A percentile compares a stretch with the other conserved stretches of the same genome.
Conservation (phyloP, 2,113 vertebrate species). For the Salvelinus fontinalis region DNA sequence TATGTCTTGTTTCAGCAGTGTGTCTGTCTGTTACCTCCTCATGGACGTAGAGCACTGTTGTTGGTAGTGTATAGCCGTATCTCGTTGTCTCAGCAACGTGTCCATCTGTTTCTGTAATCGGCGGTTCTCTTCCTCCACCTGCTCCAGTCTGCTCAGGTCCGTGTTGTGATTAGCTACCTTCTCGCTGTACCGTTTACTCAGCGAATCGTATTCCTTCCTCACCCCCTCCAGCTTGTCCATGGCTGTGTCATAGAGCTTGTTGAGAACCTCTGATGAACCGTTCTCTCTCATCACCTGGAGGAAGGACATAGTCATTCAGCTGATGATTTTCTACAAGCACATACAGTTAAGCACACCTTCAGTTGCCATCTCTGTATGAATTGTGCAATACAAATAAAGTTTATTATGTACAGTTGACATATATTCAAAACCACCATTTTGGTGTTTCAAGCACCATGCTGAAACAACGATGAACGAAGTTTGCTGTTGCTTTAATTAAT, state of each 20-base stretch:
- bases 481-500: not conserved
- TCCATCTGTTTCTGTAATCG: conserved; percentile 92
- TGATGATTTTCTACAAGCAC: not conserved
- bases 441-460: too few relatives aligned
- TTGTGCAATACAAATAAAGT: too few relatives aligned
- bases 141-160: conserved; percentile 92
- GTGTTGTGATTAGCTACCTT: conserved; percentile 91
- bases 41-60: conserved; percentile 94
- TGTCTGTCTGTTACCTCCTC: conserved; percentile 85
- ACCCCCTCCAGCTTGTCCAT: conserved; percentile 95
- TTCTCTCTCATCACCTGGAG: conserved; percentile 92
- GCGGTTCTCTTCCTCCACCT: conserved; percentile 90
- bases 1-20: conserved; percentile 89
- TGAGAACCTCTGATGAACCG: conserved; percentile 93
- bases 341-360: not conserved
- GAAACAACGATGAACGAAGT: too few relatives aligned
- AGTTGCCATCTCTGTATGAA: too few relatives aligned
- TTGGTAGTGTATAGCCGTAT: conserved; percentile 94
- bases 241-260: conserved; percentile 94
- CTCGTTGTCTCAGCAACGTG: conserved; percentile 88
- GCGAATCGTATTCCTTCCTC: conserved; percentile 92
- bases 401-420: not conserved
- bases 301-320: not conserved
- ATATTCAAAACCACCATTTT: not conserved
- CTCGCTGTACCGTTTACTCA: conserved; percentile 93